Conservation (phyloP, 2,888 invertebrate species). For the Brachynemurus nebulosus region DNA sequence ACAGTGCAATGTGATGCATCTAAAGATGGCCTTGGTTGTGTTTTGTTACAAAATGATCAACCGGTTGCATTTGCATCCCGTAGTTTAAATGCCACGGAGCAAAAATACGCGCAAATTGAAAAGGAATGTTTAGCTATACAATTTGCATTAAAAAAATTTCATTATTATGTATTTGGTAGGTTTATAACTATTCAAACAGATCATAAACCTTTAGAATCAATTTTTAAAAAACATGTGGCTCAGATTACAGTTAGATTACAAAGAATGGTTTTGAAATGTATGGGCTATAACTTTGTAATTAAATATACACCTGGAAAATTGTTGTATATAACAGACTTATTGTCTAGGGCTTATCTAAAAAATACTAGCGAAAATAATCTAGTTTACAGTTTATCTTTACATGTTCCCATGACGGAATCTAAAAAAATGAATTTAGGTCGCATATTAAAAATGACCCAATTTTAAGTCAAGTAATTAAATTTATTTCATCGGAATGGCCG, state of each 20-base stretch:
- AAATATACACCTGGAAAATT: background rate
- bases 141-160: background rate
- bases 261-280: background rate
- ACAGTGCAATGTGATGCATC: background rate
- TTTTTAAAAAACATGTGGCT: background rate
- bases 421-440: no score
- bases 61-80: background rate
- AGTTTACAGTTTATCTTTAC: no score
- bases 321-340: background rate
- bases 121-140: background rate
- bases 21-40: background rate
- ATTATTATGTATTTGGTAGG: background rate
- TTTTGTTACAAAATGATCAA: background rate
- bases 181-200: background rate
- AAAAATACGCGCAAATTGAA: background rate
- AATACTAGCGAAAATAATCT: background rate
- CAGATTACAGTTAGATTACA: background rate
- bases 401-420: no score
- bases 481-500: no score
- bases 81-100: background rate
- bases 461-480: no score
- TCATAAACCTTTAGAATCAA: background rate
- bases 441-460: no score
- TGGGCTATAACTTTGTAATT: conserved; percentile 5
- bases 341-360: background rate